A percentile compares a stretch with the other conserved stretches of the same genome.
Conservation (phyloP, 2,113 vertebrate species). For the Arothron firmamentum region DNA sequence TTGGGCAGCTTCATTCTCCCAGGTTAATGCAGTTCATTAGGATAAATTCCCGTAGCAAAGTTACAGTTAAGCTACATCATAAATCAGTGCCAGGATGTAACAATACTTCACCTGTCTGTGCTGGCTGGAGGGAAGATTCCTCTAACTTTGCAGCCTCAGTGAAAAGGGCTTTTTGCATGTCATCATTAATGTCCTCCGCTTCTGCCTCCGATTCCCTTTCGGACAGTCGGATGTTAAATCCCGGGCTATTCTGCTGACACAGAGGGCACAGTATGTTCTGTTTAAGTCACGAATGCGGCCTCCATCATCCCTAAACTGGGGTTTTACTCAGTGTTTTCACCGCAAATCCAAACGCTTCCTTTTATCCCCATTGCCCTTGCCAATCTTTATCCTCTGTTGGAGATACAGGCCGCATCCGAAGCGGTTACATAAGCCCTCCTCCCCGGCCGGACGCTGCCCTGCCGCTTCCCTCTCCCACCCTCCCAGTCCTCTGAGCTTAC, state of each 20-base stretch:
- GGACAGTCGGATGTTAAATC: not conserved
- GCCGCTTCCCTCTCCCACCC: not conserved
- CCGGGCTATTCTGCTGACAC: not conserved
- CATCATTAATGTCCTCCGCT: too few relatives aligned
- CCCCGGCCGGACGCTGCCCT: constrained; percentile 27
- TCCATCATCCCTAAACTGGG: constrained; percentile 10
- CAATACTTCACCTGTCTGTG: too few relatives aligned
- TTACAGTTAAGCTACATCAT: too few relatives aligned
- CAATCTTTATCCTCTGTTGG: constrained; percentile 52
- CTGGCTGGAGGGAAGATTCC: constrained; percentile 6
- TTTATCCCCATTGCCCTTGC: constrained; percentile 50
- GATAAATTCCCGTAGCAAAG: too few relatives aligned
- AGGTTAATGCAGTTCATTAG: not conserved
- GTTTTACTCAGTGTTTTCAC: constrained; percentile 27
- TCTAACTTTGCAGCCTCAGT: not conserved
- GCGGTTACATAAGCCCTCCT: constrained; percentile 64
- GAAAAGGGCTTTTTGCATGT: too few relatives aligned
- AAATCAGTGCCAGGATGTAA: too few relatives aligned
- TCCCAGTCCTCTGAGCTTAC: constrained; percentile 24
- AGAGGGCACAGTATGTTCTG: constrained; percentile 9
- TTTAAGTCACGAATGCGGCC: not conserved
- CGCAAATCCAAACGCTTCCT: constrained; percentile 42
- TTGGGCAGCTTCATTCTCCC: not conserved
- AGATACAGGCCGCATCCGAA: constrained; percentile 54
- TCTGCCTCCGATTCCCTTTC: too few relatives aligned